Evolutionary conservation across 2,113 vertebrate genomes (phyloP), one percentile per base, ranked within the genome.

Genomic region (Strix aluco): DNA sequence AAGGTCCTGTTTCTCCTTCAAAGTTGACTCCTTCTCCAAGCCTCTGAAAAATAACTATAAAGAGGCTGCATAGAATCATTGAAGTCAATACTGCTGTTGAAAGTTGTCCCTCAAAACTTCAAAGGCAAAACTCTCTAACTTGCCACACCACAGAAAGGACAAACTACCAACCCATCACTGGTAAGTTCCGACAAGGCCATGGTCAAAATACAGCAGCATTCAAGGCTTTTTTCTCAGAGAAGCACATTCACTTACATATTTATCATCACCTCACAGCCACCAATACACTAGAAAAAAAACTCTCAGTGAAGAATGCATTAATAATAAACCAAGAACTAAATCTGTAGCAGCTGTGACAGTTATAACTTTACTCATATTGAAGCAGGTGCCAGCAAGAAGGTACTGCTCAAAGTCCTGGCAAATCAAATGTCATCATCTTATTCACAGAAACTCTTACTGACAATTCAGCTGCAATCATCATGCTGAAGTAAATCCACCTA

Each of bases 311-410:
- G 58, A 82, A 86, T 2, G 2, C 16, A 81, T 94, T 77, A 93
- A 85, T 86, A 86, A 96, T 91, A 63, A 80, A 85, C 26, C 20
- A 73, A 81, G 63, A 88, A 73, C 79, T 88, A 83, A 90, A 87
- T 32, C 58, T 54, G 75, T 16, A 12, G 59, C 59, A 73, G 36
- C 62, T 86, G 51, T 74, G 55, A 84, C 55, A 59, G 47, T 71
- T 66, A 5, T 3, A 90, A 62, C 55, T 73, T 81, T 36, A 83
- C 26, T 63, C 86, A 61, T 44, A 77, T 61, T 49, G 55, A 90
- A 81, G 57, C 42, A 63, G 66, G 23, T 93, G 63, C 30, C 54
- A 92, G 55, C 30, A 83, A 77, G 80, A 86, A 72, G 74, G 63
- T 75, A n/a, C 26, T 80, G 66, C 63, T 87, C 27, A 44, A 90